These are phyloP conservation scores for Strongylocentrotus purpuratus DNA, from an alignment of 35 echinoderm and acorn worm genomes.

Conservation along the genomic window DNA sequence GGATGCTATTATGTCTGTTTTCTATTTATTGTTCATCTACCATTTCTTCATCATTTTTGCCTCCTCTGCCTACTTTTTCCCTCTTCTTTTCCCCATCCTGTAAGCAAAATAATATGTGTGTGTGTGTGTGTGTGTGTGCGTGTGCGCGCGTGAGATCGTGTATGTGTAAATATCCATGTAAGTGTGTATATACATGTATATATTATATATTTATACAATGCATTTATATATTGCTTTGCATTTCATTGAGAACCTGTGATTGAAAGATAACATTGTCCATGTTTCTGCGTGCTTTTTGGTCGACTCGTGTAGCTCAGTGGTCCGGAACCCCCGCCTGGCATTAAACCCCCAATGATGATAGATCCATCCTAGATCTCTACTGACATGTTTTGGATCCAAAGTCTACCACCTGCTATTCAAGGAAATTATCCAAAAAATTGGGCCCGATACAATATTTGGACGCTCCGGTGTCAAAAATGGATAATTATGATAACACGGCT, in stretches of 20 bases:
- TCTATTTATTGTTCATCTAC: too few species aligned
- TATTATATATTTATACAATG: too few species aligned
- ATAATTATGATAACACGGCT: conserved; percentile 1
- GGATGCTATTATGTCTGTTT: too few species aligned
- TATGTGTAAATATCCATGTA: too few species aligned
- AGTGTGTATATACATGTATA: too few species aligned
- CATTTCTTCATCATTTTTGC: too few species aligned
- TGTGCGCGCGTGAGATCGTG: too few species aligned
- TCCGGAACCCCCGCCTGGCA: not conserved
- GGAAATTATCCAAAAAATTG: not conserved
- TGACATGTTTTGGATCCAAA: not conserved
- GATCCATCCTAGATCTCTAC: not conserved
- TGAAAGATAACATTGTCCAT: not conserved
- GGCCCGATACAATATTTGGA: conserved; percentile 4
- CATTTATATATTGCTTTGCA: not conserved
- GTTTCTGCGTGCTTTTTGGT: not conserved
- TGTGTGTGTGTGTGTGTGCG: too few species aligned
- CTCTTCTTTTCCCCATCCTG: too few species aligned
- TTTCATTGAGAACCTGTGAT: not conserved
- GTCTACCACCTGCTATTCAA: not conserved
- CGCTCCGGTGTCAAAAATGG: conserved; percentile 8
- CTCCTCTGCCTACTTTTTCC: too few species aligned
- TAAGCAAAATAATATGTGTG: too few species aligned
- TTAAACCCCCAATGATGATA: not conserved
- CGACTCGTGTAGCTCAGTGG: not conserved